Conservation (phyloP, 1,140 invertebrate genomes). For the Lucilia sericata region DNA sequence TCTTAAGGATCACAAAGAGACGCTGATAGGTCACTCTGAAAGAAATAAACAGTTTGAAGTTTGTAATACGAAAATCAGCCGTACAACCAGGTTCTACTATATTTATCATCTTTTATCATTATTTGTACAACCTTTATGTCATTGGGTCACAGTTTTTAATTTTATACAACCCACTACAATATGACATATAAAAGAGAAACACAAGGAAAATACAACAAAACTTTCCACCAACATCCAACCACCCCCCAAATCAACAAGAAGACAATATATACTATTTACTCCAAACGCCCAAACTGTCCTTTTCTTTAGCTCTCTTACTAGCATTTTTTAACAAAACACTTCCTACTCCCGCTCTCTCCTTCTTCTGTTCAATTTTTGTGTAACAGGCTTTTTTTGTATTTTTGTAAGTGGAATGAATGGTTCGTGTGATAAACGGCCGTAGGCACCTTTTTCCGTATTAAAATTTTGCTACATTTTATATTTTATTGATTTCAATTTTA, state of each 20-base stretch:
- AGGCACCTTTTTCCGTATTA: conserved; percentile 36
- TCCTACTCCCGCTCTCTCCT: no score
- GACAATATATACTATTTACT: no score
- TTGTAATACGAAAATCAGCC: background rate
- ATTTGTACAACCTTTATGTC: conserved; percentile 14
- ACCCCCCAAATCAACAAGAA: background rate
- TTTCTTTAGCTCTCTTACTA: no score
- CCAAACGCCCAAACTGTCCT: no score
- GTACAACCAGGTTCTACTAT: background rate
- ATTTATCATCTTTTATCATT: background rate
- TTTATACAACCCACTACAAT: background rate
- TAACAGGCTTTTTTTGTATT: background rate
- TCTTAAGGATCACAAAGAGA: no score
- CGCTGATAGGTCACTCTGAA: no score
- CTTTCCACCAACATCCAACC: background rate
- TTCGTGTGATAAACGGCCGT: conserved; percentile 16
- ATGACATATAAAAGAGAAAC: background rate
- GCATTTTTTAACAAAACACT: no score
- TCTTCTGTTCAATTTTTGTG: no score
- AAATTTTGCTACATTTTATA: conserved; percentile 36
- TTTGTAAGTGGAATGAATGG: background rate
- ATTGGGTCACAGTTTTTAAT: background rate
- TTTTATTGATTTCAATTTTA: conserved; percentile 44
- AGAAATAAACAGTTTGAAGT: no score
- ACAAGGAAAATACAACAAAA: background rate